Percentiles rank a stretch among this genome's conserved stretches.
These are phyloP conservation scores for Pantherophis guttatus DNA, from an alignment of 2,113 vertebrate genomes.

Conservation along the genomic window DNA sequence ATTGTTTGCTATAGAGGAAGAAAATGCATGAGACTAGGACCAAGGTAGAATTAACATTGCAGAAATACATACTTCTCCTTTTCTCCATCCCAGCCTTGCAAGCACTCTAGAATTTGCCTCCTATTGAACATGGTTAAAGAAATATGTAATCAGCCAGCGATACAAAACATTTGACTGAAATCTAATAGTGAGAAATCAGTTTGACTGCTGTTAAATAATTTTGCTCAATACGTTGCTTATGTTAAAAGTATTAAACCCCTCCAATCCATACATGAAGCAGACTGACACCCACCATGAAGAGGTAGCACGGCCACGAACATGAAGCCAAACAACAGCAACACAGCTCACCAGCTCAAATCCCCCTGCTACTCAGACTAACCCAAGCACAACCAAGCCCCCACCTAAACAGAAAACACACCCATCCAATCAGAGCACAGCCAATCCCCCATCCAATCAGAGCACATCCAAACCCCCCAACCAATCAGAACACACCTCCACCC, in stretches of 20 bases:
- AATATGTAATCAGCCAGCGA: not conserved
- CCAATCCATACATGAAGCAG: too few species aligned
- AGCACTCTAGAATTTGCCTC: not conserved
- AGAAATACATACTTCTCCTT: not conserved
- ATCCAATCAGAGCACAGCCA: too few species aligned
- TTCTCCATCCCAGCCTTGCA: not conserved
- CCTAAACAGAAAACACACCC: too few species aligned
- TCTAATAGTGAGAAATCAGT: constrained; percentile 22
- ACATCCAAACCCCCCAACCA: too few species aligned
- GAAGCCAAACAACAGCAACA: too few species aligned
- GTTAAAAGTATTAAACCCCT: not conserved
- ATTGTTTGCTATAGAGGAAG: not conserved
- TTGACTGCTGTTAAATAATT: constrained; percentile 18
- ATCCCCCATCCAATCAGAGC: too few species aligned
- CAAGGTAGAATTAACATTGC: not conserved
- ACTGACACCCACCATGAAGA: too few species aligned
- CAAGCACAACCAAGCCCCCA: too few species aligned
- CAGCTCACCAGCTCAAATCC: too few species aligned
- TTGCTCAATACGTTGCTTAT: not conserved
- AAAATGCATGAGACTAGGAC: not conserved
- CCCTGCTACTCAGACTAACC: too few species aligned
- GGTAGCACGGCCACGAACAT: too few species aligned
- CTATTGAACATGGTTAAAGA: constrained; percentile 14
- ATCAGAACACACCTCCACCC: too few species aligned
- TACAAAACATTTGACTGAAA: not conserved